A percentile compares a stretch with the other conserved stretches of the same genome.
phyloP scores from a whole-genome alignment of 1,140 invertebrate species.

The Diuraphis noxia region DNA sequence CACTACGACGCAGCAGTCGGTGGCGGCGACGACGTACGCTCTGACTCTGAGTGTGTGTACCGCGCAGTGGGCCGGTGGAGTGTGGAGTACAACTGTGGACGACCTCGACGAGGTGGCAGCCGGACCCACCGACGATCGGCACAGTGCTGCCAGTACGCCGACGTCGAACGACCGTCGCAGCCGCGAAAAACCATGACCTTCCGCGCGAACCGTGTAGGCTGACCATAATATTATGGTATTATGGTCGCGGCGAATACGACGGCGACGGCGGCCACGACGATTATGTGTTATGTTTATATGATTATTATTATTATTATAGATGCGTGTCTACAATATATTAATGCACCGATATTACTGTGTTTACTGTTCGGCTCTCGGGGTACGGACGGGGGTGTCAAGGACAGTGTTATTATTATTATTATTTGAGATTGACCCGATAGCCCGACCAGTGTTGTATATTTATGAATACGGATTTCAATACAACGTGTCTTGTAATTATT shows the following conservation, averaged over 20 bases:
- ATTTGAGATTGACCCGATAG: not conserved
- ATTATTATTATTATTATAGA: not conserved
- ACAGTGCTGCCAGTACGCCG: constrained; percentile 3
- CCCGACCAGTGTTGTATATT: not conserved
- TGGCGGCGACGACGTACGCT: not conserved
- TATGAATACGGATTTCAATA: not conserved
- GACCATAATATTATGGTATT: constrained; percentile 26
- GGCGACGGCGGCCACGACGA: not conserved
- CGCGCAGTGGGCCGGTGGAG: not conserved
- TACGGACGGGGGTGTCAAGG: not conserved
- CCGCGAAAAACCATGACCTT: constrained; percentile 37
- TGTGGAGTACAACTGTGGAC: not conserved
- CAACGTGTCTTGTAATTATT: not conserved
- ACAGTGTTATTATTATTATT: not conserved
- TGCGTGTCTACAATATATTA: not conserved
- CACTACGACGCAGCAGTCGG: constrained; percentile 17
- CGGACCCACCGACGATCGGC: not conserved
- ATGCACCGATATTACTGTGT: not conserved
- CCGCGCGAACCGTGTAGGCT: constrained; percentile 4
- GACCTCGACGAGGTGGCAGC: constrained; percentile 38
- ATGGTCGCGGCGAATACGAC: not conserved
- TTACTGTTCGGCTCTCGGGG: not conserved
- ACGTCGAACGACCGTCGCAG: not conserved
- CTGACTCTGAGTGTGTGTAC: too few species aligned
- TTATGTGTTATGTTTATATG: not conserved